phyloP scores from a whole-genome alignment of 2,113 vertebrate species.

The Echinops telfairi region DNA sequence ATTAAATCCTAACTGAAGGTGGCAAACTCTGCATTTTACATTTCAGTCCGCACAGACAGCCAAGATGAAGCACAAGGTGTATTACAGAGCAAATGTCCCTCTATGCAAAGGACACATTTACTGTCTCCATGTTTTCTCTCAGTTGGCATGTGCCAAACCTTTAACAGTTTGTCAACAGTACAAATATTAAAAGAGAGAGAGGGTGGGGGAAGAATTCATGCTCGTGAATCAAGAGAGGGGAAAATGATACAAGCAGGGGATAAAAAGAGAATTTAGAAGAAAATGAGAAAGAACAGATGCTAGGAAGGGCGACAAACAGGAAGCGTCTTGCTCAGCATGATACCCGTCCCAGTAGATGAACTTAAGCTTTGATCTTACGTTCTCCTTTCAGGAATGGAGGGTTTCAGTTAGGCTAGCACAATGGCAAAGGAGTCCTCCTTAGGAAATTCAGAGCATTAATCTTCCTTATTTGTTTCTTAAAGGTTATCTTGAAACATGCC shows the following conservation, averaged over 20 bases:
- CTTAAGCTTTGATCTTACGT: conserved; percentile 5
- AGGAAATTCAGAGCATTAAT: conserved; percentile 36
- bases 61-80: conserved; percentile 20
- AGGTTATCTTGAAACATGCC: conserved; percentile 14
- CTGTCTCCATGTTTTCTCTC: conserved; percentile 17
- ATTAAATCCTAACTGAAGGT: conserved; percentile 42
- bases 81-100: conserved; percentile 23
- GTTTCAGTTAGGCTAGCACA: conserved; percentile 7
- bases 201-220: background rate
- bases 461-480: conserved; percentile 46
- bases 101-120: conserved; percentile 15
- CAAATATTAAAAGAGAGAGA: background rate
- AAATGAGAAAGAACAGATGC: background rate
- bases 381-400: conserved; percentile 3
- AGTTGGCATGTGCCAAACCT: background rate
- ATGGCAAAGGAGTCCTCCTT: background rate
- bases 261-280: background rate
- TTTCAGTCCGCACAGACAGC: conserved; percentile 53
- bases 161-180: background rate
- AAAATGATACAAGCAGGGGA: conserved; percentile 1
- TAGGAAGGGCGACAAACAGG: background rate
- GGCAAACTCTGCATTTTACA: conserved; percentile 53
- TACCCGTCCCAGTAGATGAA: background rate
- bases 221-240: background rate
- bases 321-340: background rate